Conservation (phyloP, 1,140 invertebrate genomes). For the Sitophilus oryzae region DNA sequence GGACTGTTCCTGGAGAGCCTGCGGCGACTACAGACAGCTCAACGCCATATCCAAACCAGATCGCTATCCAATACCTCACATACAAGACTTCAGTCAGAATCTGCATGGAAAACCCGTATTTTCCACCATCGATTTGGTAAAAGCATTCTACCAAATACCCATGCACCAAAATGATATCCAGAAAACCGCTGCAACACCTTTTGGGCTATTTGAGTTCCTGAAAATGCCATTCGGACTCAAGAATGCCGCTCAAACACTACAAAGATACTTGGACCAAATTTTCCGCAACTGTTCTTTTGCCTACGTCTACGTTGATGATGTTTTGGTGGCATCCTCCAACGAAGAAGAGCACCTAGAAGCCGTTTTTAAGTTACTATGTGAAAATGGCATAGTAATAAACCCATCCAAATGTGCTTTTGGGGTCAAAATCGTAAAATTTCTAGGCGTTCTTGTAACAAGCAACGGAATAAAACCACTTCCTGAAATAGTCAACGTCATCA, state of each 20-base stretch:
- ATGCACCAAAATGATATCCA: neutral
- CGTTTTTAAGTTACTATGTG: too few relatives aligned
- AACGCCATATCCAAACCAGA: constrained; percentile 42
- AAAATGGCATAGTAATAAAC: too few relatives aligned
- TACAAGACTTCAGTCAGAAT: neutral
- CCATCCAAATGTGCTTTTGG: too few relatives aligned
- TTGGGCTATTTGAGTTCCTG: neutral
- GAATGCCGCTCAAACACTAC: neutral
- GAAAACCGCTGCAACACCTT: neutral
- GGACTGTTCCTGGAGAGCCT: constrained; percentile 36
- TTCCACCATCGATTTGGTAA: constrained; percentile 4
- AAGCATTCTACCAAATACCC: constrained; percentile 9
- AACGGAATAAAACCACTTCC: too few relatives aligned
- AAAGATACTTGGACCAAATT: constrained; percentile 18
- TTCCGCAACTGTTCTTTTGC: constrained; percentile 36
- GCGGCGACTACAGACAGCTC: constrained; percentile 45
- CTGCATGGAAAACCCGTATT: constrained; percentile 37
- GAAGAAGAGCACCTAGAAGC: too few relatives aligned
- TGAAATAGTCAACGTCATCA: too few relatives aligned
- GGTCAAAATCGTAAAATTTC: too few relatives aligned
- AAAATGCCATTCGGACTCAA: neutral
- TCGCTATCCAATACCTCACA: constrained; percentile 17
- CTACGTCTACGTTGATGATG: constrained; percentile 23
- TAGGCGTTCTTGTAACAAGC: too few relatives aligned
- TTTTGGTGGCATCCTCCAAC: neutral